These are phyloP conservation scores for Perca flavescens DNA, from an alignment of 2,113 vertebrate species.

Conservation along the genomic window DNA sequence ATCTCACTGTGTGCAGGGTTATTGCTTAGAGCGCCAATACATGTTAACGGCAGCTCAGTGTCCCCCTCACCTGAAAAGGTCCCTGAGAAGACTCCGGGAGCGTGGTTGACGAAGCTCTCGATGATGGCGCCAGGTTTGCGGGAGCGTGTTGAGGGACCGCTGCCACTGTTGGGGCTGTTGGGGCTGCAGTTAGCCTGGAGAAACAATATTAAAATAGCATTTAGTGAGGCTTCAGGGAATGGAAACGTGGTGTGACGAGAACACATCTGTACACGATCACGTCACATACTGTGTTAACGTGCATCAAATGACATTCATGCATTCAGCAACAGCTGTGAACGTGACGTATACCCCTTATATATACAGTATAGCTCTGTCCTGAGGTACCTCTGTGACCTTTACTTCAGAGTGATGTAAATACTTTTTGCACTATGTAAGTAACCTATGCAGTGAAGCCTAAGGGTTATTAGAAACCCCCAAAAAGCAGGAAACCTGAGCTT, in stretches of 20 bases:
- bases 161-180: conserved; percentile 46
- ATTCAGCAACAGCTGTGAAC: neutral
- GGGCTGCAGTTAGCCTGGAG: conserved; percentile 87
- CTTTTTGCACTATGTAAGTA: conserved; percentile 28
- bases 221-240: neutral
- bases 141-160: conserved; percentile 84
- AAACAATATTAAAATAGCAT: neutral
- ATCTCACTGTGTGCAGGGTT: neutral
- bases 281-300: conserved; percentile 1
- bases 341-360: neutral
- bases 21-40: conserved; percentile 14
- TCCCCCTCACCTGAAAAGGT: conserved; percentile 91
- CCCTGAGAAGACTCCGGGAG: conserved; percentile 97
- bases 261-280: conserved; percentile 3
- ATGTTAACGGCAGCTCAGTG: conserved; percentile 4
- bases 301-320: neutral
- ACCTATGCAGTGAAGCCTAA: conserved; percentile 20
- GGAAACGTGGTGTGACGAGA: neutral
- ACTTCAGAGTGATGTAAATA: neutral
- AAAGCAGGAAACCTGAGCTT: conserved; percentile 30
- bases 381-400: conserved; percentile 33
- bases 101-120: conserved; percentile 97
- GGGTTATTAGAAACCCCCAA: conserved; percentile 32
- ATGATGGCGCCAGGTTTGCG: conserved; percentile 95
- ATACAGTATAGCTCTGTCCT: neutral